Conservation (phyloP, 2,888 invertebrate species). For the Philaethria dido region DNA sequence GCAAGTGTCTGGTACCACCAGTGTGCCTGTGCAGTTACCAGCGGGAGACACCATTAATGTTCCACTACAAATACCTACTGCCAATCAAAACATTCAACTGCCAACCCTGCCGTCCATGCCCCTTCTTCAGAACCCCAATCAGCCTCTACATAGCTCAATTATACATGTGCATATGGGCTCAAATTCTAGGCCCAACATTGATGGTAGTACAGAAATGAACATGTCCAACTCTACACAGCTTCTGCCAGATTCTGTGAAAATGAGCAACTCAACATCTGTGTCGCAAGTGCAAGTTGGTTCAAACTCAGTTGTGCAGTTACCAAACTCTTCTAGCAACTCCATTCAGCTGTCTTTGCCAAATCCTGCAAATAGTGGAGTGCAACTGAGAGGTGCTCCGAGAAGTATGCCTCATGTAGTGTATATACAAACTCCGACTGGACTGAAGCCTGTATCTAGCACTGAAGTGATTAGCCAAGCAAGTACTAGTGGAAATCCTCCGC, state of each 20-base stretch:
- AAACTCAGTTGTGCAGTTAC: slow-evolving; percentile 69
- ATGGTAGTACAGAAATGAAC: slow-evolving; percentile 65
- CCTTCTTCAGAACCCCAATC: slow-evolving; percentile 65
- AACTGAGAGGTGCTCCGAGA: slow-evolving; percentile 64
- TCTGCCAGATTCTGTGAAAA: slow-evolving; percentile 68
- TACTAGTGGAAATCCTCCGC: slow-evolving; percentile 78
- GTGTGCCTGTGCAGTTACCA: slow-evolving; percentile 72
- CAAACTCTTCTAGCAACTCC: slow-evolving; percentile 67
- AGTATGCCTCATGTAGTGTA: slow-evolving; percentile 84
- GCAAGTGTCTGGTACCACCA: slow-evolving; percentile 72
- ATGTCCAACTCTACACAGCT: slow-evolving; percentile 67
- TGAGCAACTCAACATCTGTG: slow-evolving; percentile 61
- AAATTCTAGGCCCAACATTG: slow-evolving; percentile 66
- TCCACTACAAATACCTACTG: slow-evolving; percentile 70
- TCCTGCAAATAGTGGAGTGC: slow-evolving; percentile 54
- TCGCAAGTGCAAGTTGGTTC: slow-evolving; percentile 73
- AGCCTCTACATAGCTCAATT: slow-evolving; percentile 71
- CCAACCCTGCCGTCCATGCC: slow-evolving; percentile 73
- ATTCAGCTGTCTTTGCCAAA: slow-evolving; percentile 65
- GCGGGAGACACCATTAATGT: slow-evolving; percentile 78
- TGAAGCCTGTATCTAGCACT: slow-evolving; percentile 76
- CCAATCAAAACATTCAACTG: slow-evolving; percentile 69
- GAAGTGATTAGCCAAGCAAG: slow-evolving; percentile 78
- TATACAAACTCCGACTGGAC: slow-evolving; percentile 82
- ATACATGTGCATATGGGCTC: slow-evolving; percentile 79